These are phyloP conservation scores for Pachyramphus minor DNA, from an alignment of 2,113 vertebrate species.

Conservation along the genomic window DNA sequence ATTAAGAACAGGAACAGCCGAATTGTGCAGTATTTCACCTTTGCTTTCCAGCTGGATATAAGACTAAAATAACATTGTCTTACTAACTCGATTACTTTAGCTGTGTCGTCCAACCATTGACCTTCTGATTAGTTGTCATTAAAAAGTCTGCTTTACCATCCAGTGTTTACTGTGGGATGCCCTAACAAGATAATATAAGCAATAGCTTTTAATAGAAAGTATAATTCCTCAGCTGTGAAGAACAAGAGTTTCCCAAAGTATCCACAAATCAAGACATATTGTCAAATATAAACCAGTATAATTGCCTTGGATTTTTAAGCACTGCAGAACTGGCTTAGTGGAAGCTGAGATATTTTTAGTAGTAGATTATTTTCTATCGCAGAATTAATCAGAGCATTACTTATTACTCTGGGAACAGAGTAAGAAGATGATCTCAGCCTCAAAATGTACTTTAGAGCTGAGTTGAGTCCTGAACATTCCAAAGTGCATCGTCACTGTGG, in stretches of 20 bases:
- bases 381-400: conserved; percentile 51
- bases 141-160: background rate
- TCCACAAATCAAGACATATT: conserved; percentile 50
- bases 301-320: conserved; percentile 49
- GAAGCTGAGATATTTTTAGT: conserved; percentile 58
- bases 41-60: background rate
- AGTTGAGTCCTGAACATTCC: background rate
- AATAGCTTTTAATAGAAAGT: background rate
- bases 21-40: background rate
- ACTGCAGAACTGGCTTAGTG: conserved; percentile 16
- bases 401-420: conserved; percentile 46
- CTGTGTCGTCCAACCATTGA: conserved; percentile 32
- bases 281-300: conserved; percentile 8
- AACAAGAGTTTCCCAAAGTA: conserved; percentile 20
- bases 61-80: background rate
- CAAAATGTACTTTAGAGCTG: background rate
- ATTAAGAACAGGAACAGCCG: background rate
- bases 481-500: background rate
- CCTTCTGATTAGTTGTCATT: conserved; percentile 18
- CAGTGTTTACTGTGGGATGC: background rate
- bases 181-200: background rate
- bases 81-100: background rate
- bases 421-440: conserved; percentile 18
- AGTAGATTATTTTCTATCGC: conserved; percentile 39
- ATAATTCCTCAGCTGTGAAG: conserved; percentile 37